These are phyloP conservation scores for Leptonema lineaticorne DNA, from an alignment of 1,140 invertebrate species.

Conservation along the genomic window DNA sequence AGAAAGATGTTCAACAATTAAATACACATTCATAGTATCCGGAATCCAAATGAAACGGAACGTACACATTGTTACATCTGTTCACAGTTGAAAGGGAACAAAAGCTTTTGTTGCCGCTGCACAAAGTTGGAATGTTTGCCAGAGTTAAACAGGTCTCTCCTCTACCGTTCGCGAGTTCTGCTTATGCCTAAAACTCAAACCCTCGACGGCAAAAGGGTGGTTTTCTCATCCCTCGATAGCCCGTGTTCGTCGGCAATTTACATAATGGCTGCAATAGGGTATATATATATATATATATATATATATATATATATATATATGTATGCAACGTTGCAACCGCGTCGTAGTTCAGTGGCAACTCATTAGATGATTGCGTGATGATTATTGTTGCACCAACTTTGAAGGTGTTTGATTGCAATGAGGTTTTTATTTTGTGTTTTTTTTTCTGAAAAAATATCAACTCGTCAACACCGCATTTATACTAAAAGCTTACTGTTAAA, in stretches of 20 bases:
- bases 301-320: no score
- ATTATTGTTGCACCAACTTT: no score
- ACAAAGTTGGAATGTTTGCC: slow-evolving; percentile 37
- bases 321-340: neutral
- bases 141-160: slow-evolving; percentile 26
- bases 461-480: no score
- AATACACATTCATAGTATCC: slow-evolving; percentile 29
- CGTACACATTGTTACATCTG: slow-evolving; percentile 31
- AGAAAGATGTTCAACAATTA: slow-evolving; percentile 40
- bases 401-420: no score
- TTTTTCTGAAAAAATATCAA: no score
- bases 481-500: no score
- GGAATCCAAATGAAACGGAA: slow-evolving; percentile 34
- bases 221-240: neutral
- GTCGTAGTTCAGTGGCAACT: neutral
- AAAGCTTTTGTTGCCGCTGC: slow-evolving; percentile 37
- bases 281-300: neutral
- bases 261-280: slow-evolving; percentile 3
- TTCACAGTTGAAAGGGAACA: slow-evolving; percentile 36
- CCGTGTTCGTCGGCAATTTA: neutral
- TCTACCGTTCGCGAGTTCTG: no score
- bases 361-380: neutral
- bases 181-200: no score
- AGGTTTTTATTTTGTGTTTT: no score
- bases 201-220: no score